Evolutionary conservation across 2,888 invertebrate species (phyloP).

Genomic region (Tillus elongatus): DNA sequence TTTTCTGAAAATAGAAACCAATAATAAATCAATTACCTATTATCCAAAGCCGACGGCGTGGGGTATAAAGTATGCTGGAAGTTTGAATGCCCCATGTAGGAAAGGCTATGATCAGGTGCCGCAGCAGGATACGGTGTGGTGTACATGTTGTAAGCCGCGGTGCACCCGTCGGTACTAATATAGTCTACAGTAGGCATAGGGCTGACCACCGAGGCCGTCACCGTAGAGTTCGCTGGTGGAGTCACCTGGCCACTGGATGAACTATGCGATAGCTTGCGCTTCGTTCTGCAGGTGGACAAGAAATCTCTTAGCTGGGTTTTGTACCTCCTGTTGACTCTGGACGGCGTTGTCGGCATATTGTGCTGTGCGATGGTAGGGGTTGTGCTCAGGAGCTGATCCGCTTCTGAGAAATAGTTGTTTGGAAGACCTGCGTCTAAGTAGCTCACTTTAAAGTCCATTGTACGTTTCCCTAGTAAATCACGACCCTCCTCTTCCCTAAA

Average conservation of each 20-base stretch:
- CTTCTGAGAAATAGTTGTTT: constrained; percentile 82
- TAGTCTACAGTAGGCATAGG: constrained; percentile 59
- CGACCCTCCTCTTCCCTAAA: constrained; percentile 95
- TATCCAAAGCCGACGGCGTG: constrained; percentile 45
- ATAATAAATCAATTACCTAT: no score
- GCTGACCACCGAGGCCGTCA: constrained; percentile 46
- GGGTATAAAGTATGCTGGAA: constrained; percentile 55
- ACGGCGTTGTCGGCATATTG: constrained; percentile 56
- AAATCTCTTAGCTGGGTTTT: constrained; percentile 91
- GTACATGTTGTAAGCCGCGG: constrained; percentile 74
- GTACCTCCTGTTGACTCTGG: constrained; percentile 78
- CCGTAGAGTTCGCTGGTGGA: constrained; percentile 43
- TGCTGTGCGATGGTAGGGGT: constrained; percentile 45
- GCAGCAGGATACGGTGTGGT: constrained; percentile 69
- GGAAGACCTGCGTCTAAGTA: constrained; percentile 91
- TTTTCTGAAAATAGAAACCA: no score
- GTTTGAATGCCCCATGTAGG: constrained; percentile 63
- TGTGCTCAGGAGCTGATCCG: constrained; percentile 62
- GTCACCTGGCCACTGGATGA: constrained; percentile 37
- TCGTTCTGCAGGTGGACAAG: constrained; percentile 73
- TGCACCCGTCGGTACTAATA: constrained; percentile 52
- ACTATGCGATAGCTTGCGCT: constrained; percentile 38
- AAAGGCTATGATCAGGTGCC: constrained; percentile 51
- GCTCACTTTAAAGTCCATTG: constrained; percentile 98
- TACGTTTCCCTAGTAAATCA: constrained; percentile 92